These are phyloP conservation scores for Galerucella pusilla DNA, from an alignment of 2,888 invertebrate genomes.

Conservation along the genomic window DNA sequence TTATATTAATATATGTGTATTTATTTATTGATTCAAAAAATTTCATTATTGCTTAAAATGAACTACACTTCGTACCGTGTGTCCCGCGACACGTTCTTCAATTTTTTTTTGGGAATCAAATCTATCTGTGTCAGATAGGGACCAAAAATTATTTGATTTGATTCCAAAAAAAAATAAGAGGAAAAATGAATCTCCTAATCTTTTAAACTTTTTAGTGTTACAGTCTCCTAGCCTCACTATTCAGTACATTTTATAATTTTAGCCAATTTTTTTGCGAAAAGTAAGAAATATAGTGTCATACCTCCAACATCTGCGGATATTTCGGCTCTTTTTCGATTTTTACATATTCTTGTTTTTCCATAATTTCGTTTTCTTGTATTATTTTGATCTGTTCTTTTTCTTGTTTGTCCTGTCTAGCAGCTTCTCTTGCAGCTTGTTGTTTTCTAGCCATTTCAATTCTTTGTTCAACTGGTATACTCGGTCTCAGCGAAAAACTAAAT, in stretches of 20 bases:
- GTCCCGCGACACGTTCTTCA: no score
- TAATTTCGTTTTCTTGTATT: slow-evolving; percentile 79
- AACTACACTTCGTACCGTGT: no score
- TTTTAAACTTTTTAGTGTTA: no score
- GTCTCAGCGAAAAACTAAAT: slow-evolving; percentile 72
- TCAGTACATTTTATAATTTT: background rate
- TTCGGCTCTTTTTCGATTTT: slow-evolving; percentile 84
- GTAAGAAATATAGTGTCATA: slow-evolving; percentile 61
- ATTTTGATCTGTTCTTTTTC: slow-evolving; percentile 75
- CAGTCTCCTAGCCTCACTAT: no score
- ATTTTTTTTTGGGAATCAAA: no score
- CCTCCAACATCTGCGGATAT: slow-evolving; percentile 90
- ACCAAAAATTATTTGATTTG: no score
- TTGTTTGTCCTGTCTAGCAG: slow-evolving; percentile 78
- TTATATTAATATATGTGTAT: no score
- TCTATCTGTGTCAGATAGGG: no score
- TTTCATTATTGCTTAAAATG: no score
- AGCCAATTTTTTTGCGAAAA: slow-evolving; percentile 7
- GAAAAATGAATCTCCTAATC: no score
- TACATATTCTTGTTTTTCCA: slow-evolving; percentile 85
- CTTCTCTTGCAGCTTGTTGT: slow-evolving; percentile 80
- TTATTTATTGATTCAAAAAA: no score
- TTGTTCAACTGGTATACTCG: slow-evolving; percentile 77
- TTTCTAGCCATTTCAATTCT: slow-evolving; percentile 79
- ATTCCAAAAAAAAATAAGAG: no score